These are phyloP conservation scores for Drosophila tropicalis DNA, from an alignment of 1,140 invertebrate species.

Conservation along the genomic window DNA sequence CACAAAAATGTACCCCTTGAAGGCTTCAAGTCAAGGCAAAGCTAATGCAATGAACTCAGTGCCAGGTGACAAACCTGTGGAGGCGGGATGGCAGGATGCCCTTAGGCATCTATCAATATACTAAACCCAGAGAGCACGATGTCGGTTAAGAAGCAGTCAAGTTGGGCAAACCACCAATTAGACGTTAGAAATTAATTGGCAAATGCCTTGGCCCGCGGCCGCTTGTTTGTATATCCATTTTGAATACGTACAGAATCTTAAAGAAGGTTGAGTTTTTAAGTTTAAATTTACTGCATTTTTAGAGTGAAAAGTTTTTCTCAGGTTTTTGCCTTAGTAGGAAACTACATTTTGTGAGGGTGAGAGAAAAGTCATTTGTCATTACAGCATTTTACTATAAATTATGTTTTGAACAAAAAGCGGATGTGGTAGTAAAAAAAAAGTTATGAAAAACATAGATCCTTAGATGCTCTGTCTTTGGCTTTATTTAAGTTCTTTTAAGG, in stretches of 20 bases:
- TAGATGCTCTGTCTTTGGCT: neutral
- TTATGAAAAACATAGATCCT: neutral
- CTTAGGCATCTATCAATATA: slow-evolving; percentile 67
- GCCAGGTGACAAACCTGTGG: slow-evolving; percentile 21
- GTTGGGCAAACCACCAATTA: slow-evolving; percentile 65
- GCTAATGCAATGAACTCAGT: neutral
- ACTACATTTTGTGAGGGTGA: neutral
- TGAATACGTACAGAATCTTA: slow-evolving; percentile 5
- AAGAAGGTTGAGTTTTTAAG: neutral
- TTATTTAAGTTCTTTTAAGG: neutral
- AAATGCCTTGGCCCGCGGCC: slow-evolving; percentile 36
- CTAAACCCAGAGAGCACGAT: slow-evolving; percentile 9
- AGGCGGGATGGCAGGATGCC: slow-evolving; percentile 1
- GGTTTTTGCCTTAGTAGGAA: slow-evolving; percentile 16
- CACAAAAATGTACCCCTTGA: slow-evolving; percentile 46
- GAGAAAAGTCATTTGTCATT: slow-evolving; percentile 14
- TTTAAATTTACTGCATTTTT: slow-evolving; percentile 48
- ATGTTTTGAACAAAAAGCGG: slow-evolving; percentile 20
- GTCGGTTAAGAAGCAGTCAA: slow-evolving; percentile 50
- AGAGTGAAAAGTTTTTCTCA: slow-evolving; percentile 43
- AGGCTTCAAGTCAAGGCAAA: neutral
- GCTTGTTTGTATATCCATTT: slow-evolving; percentile 8
- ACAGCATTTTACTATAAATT: slow-evolving; percentile 31
- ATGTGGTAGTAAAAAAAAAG: neutral
- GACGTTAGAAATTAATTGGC: slow-evolving; percentile 72